These are phyloP conservation scores for Barnardius zonarius DNA, from an alignment of 2,113 vertebrate genomes.

Conservation along the genomic window DNA sequence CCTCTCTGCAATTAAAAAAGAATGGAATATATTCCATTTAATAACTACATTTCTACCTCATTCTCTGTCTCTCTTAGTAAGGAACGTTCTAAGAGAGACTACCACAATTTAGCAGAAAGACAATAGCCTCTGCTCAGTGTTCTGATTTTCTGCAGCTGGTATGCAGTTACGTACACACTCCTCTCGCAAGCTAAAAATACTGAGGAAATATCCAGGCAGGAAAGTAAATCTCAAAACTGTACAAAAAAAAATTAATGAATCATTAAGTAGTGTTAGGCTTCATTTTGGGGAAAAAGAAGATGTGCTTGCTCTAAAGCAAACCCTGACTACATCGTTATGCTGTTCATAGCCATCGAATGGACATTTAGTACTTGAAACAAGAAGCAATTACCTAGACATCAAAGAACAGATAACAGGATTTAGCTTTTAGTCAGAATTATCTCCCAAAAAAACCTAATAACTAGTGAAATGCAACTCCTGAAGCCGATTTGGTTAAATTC, in stretches of 20 bases:
- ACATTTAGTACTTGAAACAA: slow-evolving; percentile 63
- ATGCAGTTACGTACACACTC: background rate
- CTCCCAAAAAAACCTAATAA: background rate
- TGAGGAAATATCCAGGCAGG: background rate
- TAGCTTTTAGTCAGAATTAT: background rate
- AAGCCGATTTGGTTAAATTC: background rate
- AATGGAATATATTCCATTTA: background rate
- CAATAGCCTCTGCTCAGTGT: background rate
- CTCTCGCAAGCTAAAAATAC: background rate
- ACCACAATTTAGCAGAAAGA: background rate
- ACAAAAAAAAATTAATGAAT: background rate
- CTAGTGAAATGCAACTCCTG: background rate
- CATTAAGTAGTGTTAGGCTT: background rate
- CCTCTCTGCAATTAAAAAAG: background rate
- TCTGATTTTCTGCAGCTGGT: background rate
- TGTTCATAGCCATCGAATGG: slow-evolving; percentile 62
- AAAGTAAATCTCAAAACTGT: background rate
- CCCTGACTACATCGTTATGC: background rate
- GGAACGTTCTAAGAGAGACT: background rate
- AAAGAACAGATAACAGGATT: background rate
- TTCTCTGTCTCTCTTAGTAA: background rate
- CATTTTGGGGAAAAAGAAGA: background rate
- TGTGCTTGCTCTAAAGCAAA: background rate
- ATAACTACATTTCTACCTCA: background rate
- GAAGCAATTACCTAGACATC: slow-evolving; percentile 56